phyloP scores from a whole-genome alignment of 2,113 vertebrate genomes.

The Dasyprocta punctata region DNA sequence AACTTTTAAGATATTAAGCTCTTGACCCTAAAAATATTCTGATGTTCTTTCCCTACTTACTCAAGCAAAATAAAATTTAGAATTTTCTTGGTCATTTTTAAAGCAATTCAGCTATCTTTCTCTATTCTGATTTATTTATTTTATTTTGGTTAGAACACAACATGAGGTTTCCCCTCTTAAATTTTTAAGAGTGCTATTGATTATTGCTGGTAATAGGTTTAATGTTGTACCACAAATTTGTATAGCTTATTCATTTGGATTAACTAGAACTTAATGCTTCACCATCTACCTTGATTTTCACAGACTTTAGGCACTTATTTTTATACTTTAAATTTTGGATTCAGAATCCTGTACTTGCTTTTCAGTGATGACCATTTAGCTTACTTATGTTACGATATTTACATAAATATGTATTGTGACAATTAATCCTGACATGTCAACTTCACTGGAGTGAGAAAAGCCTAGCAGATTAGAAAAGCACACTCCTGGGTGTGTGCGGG shows the following conservation, averaged over 20 bases:
- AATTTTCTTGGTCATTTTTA: neutral
- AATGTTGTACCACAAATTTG: neutral
- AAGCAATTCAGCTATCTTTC: neutral
- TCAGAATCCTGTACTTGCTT: neutral
- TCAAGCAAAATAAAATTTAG: slow-evolving; percentile 3
- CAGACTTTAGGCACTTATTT: neutral
- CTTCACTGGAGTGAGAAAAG: neutral
- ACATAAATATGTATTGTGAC: neutral
- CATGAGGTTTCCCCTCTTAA: neutral
- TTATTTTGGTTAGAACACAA: neutral
- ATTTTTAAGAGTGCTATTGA: neutral
- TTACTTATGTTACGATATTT: neutral
- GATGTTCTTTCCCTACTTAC: neutral
- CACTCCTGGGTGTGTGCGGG: neutral
- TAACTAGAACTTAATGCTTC: neutral
- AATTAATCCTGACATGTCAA: neutral
- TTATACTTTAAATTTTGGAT: neutral
- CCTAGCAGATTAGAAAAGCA: neutral
- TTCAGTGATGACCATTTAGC: neutral
- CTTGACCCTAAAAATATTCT: neutral
- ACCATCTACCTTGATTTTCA: neutral
- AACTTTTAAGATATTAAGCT: neutral
- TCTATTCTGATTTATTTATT: neutral
- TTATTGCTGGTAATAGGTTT: neutral
- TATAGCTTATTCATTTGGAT: neutral